Conservation (phyloP, 2,113 vertebrate genomes). For the Psilopogon haemacephalus region DNA sequence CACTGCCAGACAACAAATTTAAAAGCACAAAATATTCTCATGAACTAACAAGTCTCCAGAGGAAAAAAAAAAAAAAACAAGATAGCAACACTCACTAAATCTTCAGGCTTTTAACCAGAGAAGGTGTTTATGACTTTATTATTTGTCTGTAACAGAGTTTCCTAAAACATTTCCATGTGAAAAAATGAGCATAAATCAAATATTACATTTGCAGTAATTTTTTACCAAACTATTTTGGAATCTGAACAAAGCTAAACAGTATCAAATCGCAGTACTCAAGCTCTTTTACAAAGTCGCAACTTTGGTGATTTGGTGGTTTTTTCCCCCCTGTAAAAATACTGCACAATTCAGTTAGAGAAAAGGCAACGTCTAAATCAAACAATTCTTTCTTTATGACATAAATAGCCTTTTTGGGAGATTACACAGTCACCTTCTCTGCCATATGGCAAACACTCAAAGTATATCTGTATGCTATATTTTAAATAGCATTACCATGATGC, state of each 20-base stretch:
- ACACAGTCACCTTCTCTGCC: conserved; percentile 26
- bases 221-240: conserved; percentile 47
- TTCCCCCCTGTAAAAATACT: conserved; percentile 1
- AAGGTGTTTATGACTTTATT: conserved; percentile 22
- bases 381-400: conserved; percentile 35
- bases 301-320: background rate
- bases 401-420: conserved; percentile 39
- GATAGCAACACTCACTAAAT: background rate
- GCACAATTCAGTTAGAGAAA: conserved; percentile 28
- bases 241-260: conserved; percentile 29
- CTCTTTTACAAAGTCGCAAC: background rate
- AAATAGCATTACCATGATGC: background rate
- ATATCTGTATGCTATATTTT: background rate
- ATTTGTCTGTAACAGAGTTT: conserved; percentile 37
- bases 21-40: conserved; percentile 51
- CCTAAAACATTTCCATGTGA: conserved; percentile 22
- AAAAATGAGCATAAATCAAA: conserved; percentile 19
- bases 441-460: background rate
- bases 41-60: conserved; percentile 6
- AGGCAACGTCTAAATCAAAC: conserved; percentile 61
- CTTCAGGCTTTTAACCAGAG: conserved; percentile 2
- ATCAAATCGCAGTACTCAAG: conserved; percentile 38
- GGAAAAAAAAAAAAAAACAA: background rate
- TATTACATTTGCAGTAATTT: conserved; percentile 1
- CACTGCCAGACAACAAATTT: conserved; percentile 8